Percentiles rank a stretch among this genome's conserved stretches.
Evolutionary conservation across 2,888 invertebrate species (phyloP).

Genomic region (Drosophila meridiana): DNA sequence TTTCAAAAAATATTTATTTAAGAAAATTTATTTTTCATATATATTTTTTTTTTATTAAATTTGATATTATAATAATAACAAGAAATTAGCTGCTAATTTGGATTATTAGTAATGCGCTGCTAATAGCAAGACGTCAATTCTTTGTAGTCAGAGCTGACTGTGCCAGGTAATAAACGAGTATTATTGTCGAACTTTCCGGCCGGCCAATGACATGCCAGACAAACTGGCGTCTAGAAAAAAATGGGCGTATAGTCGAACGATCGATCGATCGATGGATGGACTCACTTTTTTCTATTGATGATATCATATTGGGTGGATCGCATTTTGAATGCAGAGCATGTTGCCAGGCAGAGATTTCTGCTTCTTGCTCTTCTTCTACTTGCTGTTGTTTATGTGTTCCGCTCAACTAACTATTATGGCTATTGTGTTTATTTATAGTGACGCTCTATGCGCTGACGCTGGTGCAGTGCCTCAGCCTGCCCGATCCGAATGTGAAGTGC

Average conservation of each 20-base stretch:
- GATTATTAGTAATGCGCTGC: background rate
- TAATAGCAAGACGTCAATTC: background rate
- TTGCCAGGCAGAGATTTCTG: slow-evolving; percentile 23
- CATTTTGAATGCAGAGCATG: slow-evolving; percentile 57
- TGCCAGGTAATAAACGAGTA: slow-evolving; percentile 6
- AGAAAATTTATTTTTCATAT: background rate
- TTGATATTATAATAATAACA: background rate
- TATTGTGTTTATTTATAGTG: slow-evolving; percentile 68
- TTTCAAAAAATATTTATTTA: background rate
- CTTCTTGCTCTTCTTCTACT: background rate
- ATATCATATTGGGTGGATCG: slow-evolving; percentile 63
- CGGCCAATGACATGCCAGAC: slow-evolving; percentile 57
- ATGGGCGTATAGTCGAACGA: slow-evolving; percentile 58
- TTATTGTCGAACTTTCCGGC: slow-evolving; percentile 34
- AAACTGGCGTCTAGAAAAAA: slow-evolving; percentile 59
- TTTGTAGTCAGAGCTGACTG: slow-evolving; percentile 5
- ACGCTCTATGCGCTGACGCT: slow-evolving; percentile 76
- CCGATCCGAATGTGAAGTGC: slow-evolving; percentile 83
- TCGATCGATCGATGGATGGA: slow-evolving; percentile 16
- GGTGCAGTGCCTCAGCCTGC: slow-evolving; percentile 80
- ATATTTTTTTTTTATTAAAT: background rate
- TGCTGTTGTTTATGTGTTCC: slow-evolving; percentile 14
- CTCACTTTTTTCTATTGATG: slow-evolving; percentile 36
- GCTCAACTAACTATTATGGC: slow-evolving; percentile 42
- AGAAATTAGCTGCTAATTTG: background rate